Conservation (phyloP, 2,113 vertebrate genomes). For the Sardina pilchardus region DNA sequence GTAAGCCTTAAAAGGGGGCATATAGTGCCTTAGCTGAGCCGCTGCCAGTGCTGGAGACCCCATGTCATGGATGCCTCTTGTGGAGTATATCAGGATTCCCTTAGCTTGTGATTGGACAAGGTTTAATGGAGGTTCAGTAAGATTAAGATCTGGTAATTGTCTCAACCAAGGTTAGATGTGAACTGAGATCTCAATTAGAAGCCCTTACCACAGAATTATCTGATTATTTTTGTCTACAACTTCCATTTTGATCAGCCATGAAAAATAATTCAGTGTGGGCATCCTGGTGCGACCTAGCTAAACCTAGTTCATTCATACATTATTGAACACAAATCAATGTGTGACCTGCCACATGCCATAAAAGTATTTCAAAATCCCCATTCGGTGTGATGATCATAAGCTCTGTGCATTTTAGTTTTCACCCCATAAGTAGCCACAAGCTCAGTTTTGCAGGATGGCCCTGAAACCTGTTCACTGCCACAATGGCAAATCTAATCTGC, state of each 20-base stretch:
- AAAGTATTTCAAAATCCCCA: neutral
- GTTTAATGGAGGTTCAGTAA: slow-evolving; percentile 56
- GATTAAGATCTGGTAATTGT: slow-evolving; percentile 59
- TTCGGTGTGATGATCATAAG: neutral
- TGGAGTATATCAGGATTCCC: slow-evolving; percentile 55
- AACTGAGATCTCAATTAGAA: slow-evolving; percentile 48
- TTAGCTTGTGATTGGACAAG: slow-evolving; percentile 54
- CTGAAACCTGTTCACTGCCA: neutral
- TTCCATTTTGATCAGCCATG: neutral
- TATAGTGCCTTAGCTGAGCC: neutral
- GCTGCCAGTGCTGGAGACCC: slow-evolving; percentile 24
- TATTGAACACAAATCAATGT: no score
- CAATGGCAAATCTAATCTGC: slow-evolving; percentile 50
- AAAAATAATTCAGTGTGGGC: neutral
- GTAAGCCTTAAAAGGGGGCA: neutral
- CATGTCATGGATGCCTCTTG: slow-evolving; percentile 50
- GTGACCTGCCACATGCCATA: neutral
- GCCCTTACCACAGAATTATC: neutral
- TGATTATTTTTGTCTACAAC: neutral
- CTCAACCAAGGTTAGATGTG: slow-evolving; percentile 59
- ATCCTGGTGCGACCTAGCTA: no score
- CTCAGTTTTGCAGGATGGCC: neutral
- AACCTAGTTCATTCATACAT: no score
- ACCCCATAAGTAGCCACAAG: neutral
- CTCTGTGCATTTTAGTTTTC: neutral